Percentiles rank a stretch among this genome's conserved stretches.
phyloP scores from a whole-genome alignment of 2,888 invertebrate species.

The Phytoseiulus persimilis region DNA sequence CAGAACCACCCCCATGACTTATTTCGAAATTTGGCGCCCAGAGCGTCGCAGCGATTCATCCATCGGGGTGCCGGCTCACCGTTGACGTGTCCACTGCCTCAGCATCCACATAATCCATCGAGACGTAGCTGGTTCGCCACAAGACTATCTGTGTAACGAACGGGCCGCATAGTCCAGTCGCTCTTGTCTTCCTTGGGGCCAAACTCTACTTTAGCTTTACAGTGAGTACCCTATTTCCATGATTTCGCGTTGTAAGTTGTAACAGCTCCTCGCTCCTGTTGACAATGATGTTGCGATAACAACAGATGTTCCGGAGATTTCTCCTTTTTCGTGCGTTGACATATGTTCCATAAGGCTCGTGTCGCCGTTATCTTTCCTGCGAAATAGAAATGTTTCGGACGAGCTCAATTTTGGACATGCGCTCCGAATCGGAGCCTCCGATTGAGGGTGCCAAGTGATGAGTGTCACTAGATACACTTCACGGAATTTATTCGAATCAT shows the following conservation, averaged over 20 bases:
- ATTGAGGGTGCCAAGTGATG: too few species aligned
- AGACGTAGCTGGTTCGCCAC: not conserved
- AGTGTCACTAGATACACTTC: too few species aligned
- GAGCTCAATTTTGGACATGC: too few species aligned
- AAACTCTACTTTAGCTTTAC: not conserved
- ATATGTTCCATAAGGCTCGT: not conserved
- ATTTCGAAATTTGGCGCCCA: slow-evolving; percentile 10
- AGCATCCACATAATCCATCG: not conserved
- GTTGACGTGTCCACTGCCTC: slow-evolving; percentile 31
- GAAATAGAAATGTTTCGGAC: not conserved
- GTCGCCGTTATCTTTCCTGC: not conserved
- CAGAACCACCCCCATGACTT: too few species aligned
- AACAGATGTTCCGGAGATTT: not conserved
- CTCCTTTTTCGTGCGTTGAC: not conserved
- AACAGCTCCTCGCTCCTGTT: not conserved
- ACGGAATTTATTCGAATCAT: too few species aligned
- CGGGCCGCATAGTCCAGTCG: not conserved
- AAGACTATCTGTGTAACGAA: not conserved
- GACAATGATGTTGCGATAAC: not conserved
- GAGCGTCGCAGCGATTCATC: not conserved
- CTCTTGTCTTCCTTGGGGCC: not conserved
- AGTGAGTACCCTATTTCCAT: not conserved
- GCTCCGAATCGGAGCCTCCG: too few species aligned
- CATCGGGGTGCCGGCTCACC: slow-evolving; percentile 29
- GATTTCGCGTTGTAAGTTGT: not conserved